Evolutionary conservation across 2,797 vertebrate species (phyloP).

Genomic region (Crocidura indochinensis): DNA sequence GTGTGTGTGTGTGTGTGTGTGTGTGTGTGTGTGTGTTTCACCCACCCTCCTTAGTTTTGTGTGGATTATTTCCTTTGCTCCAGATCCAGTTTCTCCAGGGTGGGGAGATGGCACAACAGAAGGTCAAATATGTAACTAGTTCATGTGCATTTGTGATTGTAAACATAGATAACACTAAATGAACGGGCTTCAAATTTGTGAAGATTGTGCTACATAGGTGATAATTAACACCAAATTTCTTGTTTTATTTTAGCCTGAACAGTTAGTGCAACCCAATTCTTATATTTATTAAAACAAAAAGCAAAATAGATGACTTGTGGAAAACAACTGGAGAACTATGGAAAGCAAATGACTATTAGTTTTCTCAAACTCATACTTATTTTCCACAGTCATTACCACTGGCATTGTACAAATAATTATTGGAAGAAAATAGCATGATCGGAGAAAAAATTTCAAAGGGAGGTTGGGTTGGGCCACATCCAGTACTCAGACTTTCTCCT

Average conservation of each 20-base stretch:
- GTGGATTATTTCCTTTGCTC: too few relatives aligned
- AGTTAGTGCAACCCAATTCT: neutral
- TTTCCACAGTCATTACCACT: neutral
- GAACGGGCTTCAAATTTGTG: neutral
- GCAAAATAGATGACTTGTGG: neutral
- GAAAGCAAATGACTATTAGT: neutral
- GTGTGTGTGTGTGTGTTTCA: too few relatives aligned
- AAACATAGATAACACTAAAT: neutral
- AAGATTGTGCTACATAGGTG: neutral
- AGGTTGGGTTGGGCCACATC: neutral
- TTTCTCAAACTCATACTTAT: neutral
- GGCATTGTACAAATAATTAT: too few relatives aligned
- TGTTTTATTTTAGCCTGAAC: constrained; percentile 13
- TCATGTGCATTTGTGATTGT: neutral
- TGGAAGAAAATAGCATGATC: too few relatives aligned
- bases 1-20: too few relatives aligned
- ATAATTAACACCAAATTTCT: neutral
- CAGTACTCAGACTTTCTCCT: too few relatives aligned
- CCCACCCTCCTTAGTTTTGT: too few relatives aligned
- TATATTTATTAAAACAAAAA: neutral
- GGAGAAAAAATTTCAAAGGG: neutral
- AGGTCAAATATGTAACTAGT: neutral
- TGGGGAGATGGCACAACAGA: neutral
- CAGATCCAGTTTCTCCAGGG: too few relatives aligned
- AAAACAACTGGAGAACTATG: neutral